Conservation (phyloP, 1,140 invertebrate genomes). For the Neoseiulus cucumeris region DNA sequence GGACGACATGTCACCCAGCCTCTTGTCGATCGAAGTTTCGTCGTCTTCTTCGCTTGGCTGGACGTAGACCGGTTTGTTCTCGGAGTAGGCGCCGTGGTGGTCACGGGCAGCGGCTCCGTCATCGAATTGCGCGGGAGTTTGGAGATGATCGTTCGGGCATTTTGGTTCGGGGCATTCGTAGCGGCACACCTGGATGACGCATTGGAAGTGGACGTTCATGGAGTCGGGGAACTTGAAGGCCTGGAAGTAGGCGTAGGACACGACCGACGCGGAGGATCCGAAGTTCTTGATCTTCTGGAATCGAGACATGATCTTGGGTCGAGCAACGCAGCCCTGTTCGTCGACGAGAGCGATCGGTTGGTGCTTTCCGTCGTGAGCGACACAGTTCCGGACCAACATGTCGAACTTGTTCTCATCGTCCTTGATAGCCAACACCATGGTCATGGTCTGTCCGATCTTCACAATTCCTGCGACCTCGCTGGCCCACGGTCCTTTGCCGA, state of each 20-base stretch:
- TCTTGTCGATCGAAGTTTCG: background rate
- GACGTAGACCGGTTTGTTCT: slow-evolving; percentile 13
- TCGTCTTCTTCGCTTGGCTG: background rate
- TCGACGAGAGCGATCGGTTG: slow-evolving; percentile 85
- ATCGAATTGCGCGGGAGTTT: slow-evolving; percentile 11
- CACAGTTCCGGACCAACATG: slow-evolving; percentile 80
- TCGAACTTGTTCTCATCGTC: slow-evolving; percentile 89
- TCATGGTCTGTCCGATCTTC: slow-evolving; percentile 90
- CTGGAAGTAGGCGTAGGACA: slow-evolving; percentile 81
- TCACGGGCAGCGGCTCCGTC: slow-evolving; percentile 16
- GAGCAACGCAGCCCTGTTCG: slow-evolving; percentile 69
- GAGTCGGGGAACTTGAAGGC: slow-evolving; percentile 91
- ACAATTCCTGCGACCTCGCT: slow-evolving; percentile 80
- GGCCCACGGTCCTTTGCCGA: slow-evolving; percentile 85
- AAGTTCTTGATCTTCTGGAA: slow-evolving; percentile 92
- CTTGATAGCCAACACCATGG: slow-evolving; percentile 86
- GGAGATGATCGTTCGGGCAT: slow-evolving; percentile 16
- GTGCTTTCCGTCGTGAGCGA: slow-evolving; percentile 78
- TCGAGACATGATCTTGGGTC: slow-evolving; percentile 74
- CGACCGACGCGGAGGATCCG: slow-evolving; percentile 66
- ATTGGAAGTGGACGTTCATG: slow-evolving; percentile 93
- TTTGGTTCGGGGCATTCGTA: slow-evolving; percentile 66
- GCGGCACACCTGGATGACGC: slow-evolving; percentile 79
- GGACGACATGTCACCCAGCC: background rate
- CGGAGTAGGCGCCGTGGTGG: slow-evolving; percentile 16